Evolutionary conservation across 92 coral and sea anemone species (phyloP).

Genomic region (Heliopora coerulea): DNA sequence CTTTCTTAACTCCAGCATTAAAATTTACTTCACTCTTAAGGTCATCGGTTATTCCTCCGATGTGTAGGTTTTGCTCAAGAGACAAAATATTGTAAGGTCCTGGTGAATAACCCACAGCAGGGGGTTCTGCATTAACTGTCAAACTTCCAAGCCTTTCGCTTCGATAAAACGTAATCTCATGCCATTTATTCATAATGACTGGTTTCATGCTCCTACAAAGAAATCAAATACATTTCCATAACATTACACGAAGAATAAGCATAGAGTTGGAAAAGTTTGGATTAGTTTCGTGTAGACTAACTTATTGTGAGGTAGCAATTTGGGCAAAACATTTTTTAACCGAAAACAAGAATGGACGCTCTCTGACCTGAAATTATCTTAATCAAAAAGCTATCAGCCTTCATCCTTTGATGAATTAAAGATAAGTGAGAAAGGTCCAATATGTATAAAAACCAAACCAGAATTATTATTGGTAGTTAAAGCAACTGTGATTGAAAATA

Average conservation of each 20-base stretch:
- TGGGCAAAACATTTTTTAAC: no score
- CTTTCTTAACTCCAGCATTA: conserved; percentile 41
- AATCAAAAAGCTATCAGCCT: no score
- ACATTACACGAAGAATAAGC: neutral
- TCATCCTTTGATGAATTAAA: no score
- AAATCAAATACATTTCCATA: neutral
- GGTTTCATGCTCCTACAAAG: conserved; percentile 39
- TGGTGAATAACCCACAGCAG: conserved; percentile 54
- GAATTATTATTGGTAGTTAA: no score
- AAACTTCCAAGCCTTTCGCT: conserved; percentile 50
- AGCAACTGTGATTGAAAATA: no score
- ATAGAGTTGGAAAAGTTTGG: neutral
- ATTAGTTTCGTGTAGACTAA: neutral
- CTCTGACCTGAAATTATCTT: no score
- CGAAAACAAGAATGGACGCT: no score
- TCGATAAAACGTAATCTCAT: conserved; percentile 49
- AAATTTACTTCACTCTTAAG: conserved; percentile 83
- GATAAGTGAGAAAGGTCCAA: no score
- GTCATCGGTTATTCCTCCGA: conserved; percentile 67
- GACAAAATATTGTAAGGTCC: conserved; percentile 36
- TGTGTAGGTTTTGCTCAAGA: conserved; percentile 58
- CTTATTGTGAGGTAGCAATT: no score
- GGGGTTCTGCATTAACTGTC: conserved; percentile 44
- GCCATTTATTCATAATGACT: conserved; percentile 46
- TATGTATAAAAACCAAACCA: no score